Evolutionary conservation across 2,797 vertebrate genomes (phyloP).

Genomic region (Pogoniulus pusillus): DNA sequence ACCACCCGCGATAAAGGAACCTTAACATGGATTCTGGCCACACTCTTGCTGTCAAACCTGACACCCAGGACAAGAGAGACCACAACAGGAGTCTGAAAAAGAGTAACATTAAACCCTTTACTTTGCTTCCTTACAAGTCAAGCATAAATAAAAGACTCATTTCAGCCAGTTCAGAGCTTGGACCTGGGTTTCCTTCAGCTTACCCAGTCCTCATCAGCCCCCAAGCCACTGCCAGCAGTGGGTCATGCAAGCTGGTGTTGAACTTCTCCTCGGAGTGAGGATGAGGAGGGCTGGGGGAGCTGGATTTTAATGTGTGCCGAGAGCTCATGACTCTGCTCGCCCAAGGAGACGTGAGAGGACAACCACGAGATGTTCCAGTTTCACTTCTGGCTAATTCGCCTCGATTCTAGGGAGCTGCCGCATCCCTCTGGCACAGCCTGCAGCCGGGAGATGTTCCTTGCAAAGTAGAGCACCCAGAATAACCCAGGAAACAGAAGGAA

Average conservation of each 20-base stretch:
- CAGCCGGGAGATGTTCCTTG: background rate
- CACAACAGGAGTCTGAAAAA: background rate
- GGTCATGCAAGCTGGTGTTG: fast-evolving
- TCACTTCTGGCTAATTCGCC: background rate
- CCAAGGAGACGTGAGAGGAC: background rate
- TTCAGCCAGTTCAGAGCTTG: background rate
- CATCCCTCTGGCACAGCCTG: background rate
- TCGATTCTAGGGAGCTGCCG: background rate
- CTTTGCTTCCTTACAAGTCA: background rate
- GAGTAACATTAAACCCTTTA: background rate
- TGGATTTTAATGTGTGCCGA: fast-evolving
- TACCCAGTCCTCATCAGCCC: background rate
- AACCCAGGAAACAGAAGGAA: background rate
- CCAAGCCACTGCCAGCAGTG: background rate
- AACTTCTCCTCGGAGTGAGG: background rate
- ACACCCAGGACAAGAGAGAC: background rate
- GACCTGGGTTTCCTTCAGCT: background rate
- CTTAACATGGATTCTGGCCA: background rate
- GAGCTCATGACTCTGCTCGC: background rate
- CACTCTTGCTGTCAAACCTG: fast-evolving
- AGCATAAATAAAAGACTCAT: background rate
- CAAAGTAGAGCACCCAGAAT: background rate
- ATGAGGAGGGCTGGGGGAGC: background rate
- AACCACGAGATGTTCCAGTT: background rate
- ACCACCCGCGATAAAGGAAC: background rate